These are phyloP conservation scores for Dermochelys coriacea DNA, from an alignment of 2,797 vertebrate genomes.

Conservation along the genomic window DNA sequence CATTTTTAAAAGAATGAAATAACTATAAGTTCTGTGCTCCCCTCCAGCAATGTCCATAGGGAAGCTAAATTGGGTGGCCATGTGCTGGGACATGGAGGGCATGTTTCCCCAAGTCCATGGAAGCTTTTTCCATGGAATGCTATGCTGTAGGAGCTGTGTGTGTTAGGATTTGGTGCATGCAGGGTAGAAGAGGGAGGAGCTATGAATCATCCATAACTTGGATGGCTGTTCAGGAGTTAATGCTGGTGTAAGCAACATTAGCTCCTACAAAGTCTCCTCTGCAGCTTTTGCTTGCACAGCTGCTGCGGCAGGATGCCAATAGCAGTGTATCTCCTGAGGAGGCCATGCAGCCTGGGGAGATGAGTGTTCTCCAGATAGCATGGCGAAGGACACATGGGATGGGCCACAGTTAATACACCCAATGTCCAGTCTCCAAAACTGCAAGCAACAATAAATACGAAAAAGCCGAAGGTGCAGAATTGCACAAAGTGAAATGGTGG, in stretches of 20 bases:
- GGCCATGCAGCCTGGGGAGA: accelerated
- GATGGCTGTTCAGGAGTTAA: background rate
- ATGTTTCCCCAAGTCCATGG: background rate
- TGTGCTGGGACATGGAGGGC: background rate
- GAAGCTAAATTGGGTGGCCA: background rate
- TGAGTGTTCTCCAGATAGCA: background rate
- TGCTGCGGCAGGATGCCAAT: background rate
- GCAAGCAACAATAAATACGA: background rate
- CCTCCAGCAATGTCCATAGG: background rate
- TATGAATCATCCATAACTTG: background rate
- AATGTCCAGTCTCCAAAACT: background rate
- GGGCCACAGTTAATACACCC: background rate
- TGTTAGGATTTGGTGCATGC: background rate
- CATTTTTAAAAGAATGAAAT: background rate
- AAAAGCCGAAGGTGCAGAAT: background rate
- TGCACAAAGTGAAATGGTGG: background rate
- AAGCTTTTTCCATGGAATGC: background rate
- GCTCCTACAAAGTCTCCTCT: background rate
- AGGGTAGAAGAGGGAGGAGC: background rate
- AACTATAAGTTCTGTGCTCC: background rate
- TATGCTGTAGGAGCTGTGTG: background rate
- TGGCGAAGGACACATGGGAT: background rate
- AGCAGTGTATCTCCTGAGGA: background rate
- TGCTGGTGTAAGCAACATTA: background rate
- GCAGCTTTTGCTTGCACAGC: background rate